Conservation (phyloP, 2,888 invertebrate genomes). For the Rotaria macrura region DNA sequence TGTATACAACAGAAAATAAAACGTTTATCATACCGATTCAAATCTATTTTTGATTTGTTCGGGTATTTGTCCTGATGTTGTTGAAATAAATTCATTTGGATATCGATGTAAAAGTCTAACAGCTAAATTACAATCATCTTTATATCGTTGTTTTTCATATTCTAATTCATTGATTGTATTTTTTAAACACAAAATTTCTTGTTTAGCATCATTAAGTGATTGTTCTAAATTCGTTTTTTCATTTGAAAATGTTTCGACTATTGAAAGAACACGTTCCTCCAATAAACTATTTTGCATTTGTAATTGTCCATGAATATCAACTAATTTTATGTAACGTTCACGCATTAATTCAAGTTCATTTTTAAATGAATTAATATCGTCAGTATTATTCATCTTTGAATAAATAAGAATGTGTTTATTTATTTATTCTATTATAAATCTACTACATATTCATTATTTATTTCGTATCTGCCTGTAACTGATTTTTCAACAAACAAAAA, state of each 20-base stretch:
- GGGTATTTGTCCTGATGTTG: background rate
- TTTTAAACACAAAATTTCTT: background rate
- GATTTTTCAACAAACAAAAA: background rate
- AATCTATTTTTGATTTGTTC: background rate
- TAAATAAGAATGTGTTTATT: background rate
- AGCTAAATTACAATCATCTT: constrained; percentile 17
- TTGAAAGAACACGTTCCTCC: background rate
- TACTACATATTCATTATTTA: background rate
- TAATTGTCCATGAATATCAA: background rate
- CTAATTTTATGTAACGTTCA: background rate
- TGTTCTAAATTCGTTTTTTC: background rate
- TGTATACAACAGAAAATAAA: too few relatives aligned
- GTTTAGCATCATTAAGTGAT: background rate
- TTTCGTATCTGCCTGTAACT: background rate
- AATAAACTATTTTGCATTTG: constrained; percentile 13
- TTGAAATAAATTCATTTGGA: constrained; percentile 4
- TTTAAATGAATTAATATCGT: background rate
- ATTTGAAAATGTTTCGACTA: background rate
- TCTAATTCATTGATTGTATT: background rate
- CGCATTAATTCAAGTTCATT: background rate
- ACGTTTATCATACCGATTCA: background rate
- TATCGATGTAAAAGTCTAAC: background rate
- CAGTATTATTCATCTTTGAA: background rate
- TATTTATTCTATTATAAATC: background rate
- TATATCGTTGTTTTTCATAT: constrained; percentile 1